These are phyloP conservation scores for Notocelia uddmanniana DNA, from an alignment of 2,888 invertebrate species.

Conservation along the genomic window DNA sequence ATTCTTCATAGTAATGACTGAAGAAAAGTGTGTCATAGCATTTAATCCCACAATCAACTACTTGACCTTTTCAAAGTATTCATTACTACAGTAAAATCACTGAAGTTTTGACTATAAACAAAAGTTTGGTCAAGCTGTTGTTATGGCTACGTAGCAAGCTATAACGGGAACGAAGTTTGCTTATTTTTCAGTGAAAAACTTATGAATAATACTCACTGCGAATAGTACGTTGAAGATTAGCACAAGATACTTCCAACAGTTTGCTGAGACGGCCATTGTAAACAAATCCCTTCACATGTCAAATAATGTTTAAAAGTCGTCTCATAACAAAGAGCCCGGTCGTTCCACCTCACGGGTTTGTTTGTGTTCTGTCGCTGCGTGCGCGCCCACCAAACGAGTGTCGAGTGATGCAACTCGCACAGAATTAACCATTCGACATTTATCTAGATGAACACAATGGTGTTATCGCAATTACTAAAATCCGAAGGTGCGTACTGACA, in stretches of 20 bases:
- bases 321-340: constrained; percentile 77
- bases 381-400: constrained; percentile 54
- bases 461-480: constrained; percentile 55
- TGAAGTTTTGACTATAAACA: constrained; percentile 3
- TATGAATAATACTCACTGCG: constrained; percentile 70
- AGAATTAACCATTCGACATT: constrained; percentile 77
- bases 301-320: constrained; percentile 70
- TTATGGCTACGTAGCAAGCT: constrained; percentile 37
- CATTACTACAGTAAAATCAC: not conserved
- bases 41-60: constrained; percentile 28
- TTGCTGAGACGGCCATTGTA: constrained; percentile 80
- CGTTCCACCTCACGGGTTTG: constrained; percentile 78
- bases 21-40: constrained; percentile 52
- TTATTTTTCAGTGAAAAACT: constrained; percentile 31
- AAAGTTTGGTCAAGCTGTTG: constrained; percentile 34
- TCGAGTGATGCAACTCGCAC: constrained; percentile 74
- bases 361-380: constrained; percentile 66
- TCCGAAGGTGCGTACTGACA: constrained; percentile 52
- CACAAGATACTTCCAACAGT: constrained; percentile 83
- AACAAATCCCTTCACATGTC: constrained; percentile 72
- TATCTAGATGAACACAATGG: constrained; percentile 55
- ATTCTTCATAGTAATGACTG: constrained; percentile 43
- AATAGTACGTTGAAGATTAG: constrained; percentile 80
- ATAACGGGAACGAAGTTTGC: constrained; percentile 31
- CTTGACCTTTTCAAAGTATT: constrained; percentile 31